Evolutionary conservation across 37 sponge, comb jelly and placozoan genomes (phyloP), one percentile per base, ranked within the genome.

Genomic region (Cladorhizidae sp.): DNA sequence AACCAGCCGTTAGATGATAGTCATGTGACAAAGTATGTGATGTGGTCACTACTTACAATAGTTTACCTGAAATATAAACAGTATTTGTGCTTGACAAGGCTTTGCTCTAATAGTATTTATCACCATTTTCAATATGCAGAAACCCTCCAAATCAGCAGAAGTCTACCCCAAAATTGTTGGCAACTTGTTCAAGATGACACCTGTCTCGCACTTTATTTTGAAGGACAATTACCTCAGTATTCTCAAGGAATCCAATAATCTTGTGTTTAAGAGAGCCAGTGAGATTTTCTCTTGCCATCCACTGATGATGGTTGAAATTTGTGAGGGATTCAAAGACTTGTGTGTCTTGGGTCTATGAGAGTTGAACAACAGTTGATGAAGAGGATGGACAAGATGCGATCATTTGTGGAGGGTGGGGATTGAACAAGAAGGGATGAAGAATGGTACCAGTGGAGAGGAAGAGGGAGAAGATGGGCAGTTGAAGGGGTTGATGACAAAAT

Each of bases 271-370:
- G 43, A 67, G 55, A 37, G 17, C 51, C n/a, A 84, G 88, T 64
- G 77, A 73, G 51, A 72, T 86, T 26, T 94, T 96, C 56, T 26
- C 61, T 23, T 42, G 49, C 8, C 97, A 96, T 61, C 90, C 94
- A 1, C 57, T 82, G 64, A 98, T 94, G 56, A 85, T 94, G 2
- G 91, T 91, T 1, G 96, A 98, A 36, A 76, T 98, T 3, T 33
- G 37, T 36, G 64, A 74, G 50, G 80, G 37, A 49, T 92, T 84
- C 43, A 67, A 92, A 71, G 98, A 94, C 70, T 55, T 94, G 28
- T 84, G 87, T 43, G 86, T 89, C 31, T 74, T 98, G 57, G 99
- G 99, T 2, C 89, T 82, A 81, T 78, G 81, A 45, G 99, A 98
- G 49, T 71, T 98, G 74, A 74, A 78, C n/a, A n/a, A n/a, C 67